Evolutionary conservation across 2,888 invertebrate genomes (phyloP), one percentile per base, ranked within the genome.

Genomic region (Sceliomorpha sp.): DNA sequence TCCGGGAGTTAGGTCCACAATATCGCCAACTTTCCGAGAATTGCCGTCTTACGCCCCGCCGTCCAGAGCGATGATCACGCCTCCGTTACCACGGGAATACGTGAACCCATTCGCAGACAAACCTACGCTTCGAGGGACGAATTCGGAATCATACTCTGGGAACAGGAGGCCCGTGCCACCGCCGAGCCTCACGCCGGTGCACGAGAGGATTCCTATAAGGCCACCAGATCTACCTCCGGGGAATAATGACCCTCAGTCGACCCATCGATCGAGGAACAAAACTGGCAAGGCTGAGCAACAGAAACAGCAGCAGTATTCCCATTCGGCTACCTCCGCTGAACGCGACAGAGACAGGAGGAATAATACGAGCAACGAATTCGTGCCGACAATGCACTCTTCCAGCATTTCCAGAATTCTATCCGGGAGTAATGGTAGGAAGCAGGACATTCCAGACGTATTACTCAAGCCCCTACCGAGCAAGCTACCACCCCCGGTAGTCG

Each of bases 101-200:
- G 91, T 93, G 68, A 95, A 95, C 89, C 95, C 96, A 0, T 96
- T 96, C 83, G 95, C 95, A n/a, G 95, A 96, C 85, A 96, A 95
- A 88, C 96, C 96, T 47, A 96, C 96, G 39, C 89, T 96, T 62
- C 91, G 96, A 79, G 94, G 94, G 77, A 90, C 92, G n/a, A 91
- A 92, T 76, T 91, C 91, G 26, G 92, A 92, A 34, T 88, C 89
- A 1, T 85, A 88, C 56, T 66, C 81, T 5, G 77, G 76, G 0
- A 71, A 73, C 0, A 89, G 95, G 70, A 91, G 95, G 73, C 95
- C 95, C 0, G 93, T 95, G 73, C 95, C 94, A n/a, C 95, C 95
- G 9, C 95, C 95, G 0, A 95, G 94, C 63, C 89, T 95, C 64
- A 94, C 94, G 79, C 94, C 95, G 0, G 94, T 94, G 0, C 94